Evolutionary conservation across 2,113 vertebrate genomes (phyloP).

Genomic region (Megaceryle torquata): DNA sequence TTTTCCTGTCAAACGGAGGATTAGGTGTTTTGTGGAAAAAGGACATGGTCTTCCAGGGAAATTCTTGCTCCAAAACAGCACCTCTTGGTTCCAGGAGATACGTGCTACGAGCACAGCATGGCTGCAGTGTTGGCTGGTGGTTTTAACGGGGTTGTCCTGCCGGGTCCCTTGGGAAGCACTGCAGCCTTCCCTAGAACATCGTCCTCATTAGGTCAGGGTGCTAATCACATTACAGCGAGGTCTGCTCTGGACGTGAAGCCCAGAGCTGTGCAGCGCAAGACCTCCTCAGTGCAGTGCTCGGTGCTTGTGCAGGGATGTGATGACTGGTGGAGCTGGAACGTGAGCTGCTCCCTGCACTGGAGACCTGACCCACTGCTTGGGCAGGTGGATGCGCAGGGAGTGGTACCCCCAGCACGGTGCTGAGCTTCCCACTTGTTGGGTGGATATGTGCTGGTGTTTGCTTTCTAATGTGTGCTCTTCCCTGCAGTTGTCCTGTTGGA

Average conservation of each 20-base stretch:
- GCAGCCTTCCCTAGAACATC: neutral
- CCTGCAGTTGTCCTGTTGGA: conserved; percentile 89
- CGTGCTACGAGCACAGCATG: fast-evolving
- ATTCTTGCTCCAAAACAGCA: neutral
- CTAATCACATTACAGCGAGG: fast-evolving
- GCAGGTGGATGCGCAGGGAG: fast-evolving
- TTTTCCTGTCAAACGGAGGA: neutral
- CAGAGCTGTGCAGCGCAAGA: fast-evolving
- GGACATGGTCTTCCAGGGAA: neutral
- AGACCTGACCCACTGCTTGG: fast-evolving
- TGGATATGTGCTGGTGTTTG: neutral
- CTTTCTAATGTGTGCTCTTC: neutral
- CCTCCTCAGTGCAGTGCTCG: neutral
- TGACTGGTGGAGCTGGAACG: neutral
- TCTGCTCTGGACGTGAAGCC: neutral
- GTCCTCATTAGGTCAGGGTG: neutral
- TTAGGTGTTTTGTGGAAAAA: neutral
- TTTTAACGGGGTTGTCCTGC: neutral
- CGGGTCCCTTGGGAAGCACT: neutral
- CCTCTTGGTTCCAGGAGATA: neutral
- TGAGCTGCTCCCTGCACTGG: neutral
- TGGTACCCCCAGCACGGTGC: neutral
- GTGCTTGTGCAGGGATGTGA: neutral
- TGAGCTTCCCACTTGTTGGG: fast-evolving
- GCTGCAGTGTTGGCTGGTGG: neutral